Evolutionary conservation across 2,888 invertebrate genomes (phyloP).

Genomic region (Antitype chi): DNA sequence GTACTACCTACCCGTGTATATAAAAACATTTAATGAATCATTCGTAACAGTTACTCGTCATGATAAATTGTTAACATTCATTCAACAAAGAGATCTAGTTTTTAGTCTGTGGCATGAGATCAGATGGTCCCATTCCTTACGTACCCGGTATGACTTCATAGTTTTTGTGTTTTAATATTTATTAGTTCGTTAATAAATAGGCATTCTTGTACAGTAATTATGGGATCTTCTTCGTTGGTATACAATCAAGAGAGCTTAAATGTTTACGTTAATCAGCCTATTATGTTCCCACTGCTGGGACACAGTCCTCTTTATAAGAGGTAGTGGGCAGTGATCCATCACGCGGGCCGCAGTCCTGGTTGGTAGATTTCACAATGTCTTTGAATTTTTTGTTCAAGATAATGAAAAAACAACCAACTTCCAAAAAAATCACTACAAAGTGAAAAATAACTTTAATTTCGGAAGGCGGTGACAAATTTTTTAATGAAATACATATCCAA

Average conservation of each 20-base stretch:
- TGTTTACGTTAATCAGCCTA: not conserved
- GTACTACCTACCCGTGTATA: constrained; percentile 1
- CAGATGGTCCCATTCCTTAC: constrained; percentile 56
- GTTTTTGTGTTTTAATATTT: constrained; percentile 56
- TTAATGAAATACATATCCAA: too few species aligned
- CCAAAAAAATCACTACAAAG: too few species aligned
- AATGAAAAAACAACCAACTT: too few species aligned
- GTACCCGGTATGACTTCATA: constrained; percentile 36
- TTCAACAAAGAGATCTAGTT: constrained; percentile 54
- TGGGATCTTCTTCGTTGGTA: not conserved
- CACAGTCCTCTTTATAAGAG: too few species aligned
- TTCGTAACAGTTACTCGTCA: constrained; percentile 47
- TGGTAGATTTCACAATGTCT: too few species aligned
- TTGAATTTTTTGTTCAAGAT: too few species aligned
- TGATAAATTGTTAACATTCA: constrained; percentile 60
- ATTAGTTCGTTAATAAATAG: constrained; percentile 46
- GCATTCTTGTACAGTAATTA: constrained; percentile 40
- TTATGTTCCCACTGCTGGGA: too few species aligned
- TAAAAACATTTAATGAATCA: constrained; percentile 43
- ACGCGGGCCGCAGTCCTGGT: too few species aligned
- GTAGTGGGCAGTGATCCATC: too few species aligned
- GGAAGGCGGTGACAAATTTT: too few species aligned
- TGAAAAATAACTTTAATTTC: too few species aligned
- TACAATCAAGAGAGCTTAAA: not conserved
- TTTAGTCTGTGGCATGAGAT: constrained; percentile 45